Evolutionary conservation across 2,113 vertebrate species (phyloP).

Genomic region (Zingel zingel): DNA sequence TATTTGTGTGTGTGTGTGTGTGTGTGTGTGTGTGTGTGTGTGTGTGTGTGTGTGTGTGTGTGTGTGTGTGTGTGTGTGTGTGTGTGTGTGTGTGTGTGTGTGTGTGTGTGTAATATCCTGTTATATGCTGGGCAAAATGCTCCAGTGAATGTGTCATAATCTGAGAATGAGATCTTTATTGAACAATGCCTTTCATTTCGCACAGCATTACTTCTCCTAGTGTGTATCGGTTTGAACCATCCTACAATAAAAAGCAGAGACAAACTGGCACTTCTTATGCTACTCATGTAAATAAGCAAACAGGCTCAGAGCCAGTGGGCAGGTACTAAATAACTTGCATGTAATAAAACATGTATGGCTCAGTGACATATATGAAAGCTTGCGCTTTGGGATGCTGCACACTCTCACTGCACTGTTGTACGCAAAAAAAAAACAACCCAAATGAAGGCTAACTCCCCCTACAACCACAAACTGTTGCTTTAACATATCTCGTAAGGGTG

Average conservation of each 20-base stretch:
- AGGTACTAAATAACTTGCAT: slow-evolving; percentile 30
- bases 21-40: background rate
- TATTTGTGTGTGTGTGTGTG: background rate
- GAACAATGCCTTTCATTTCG: slow-evolving; percentile 65
- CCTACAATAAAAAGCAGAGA: slow-evolving; percentile 10
- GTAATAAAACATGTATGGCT: slow-evolving; percentile 15
- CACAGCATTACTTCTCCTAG: slow-evolving; percentile 40
- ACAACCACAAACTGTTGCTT: background rate
- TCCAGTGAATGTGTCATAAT: slow-evolving; percentile 60
- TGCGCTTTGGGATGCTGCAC: background rate
- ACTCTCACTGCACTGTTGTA: background rate
- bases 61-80: background rate
- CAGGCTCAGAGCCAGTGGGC: slow-evolving; percentile 5
- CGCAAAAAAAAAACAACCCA: background rate
- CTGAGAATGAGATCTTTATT: slow-evolving; percentile 56
- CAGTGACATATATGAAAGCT: slow-evolving; percentile 1
- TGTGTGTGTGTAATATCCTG: slow-evolving; percentile 62
- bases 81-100: background rate
- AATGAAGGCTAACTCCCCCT: background rate
- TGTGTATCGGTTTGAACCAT: slow-evolving; percentile 7
- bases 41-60: background rate
- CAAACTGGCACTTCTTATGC: slow-evolving; percentile 2
- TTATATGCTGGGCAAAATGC: slow-evolving; percentile 57
- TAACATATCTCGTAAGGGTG: background rate
- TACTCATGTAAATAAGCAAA: slow-evolving; percentile 34